Evolutionary conservation across 2,888 invertebrate genomes (phyloP).

Genomic region (Hirtodrosophila trivittata): DNA sequence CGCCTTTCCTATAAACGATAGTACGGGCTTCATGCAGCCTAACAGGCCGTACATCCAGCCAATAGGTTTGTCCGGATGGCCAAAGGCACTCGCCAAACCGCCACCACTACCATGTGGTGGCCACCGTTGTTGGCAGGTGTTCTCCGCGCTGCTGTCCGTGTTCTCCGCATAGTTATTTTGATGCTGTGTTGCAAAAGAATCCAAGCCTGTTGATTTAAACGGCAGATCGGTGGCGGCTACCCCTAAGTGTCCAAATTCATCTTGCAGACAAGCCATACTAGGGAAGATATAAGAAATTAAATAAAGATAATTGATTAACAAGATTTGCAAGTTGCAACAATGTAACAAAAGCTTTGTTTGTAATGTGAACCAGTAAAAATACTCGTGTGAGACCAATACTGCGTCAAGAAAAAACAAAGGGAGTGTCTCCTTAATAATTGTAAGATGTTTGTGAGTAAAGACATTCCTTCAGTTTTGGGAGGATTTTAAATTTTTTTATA

Average conservation of each 20-base stretch:
- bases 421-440: no score
- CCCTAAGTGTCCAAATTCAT: conserved; percentile 86
- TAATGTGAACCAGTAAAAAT: no score
- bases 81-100: conserved; percentile 81
- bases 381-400: no score
- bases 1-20: conserved; percentile 93
- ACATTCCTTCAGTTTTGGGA: no score
- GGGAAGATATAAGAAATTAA: conserved; percentile 50
- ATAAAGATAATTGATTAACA: background rate
- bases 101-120: conserved; percentile 80
- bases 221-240: conserved; percentile 80
- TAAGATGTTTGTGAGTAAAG: no score
- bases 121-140: conserved; percentile 84
- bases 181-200: conserved; percentile 58
- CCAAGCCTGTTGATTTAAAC: conserved; percentile 71
- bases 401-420: no score
- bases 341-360: background rate
- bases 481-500: no score
- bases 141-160: conserved; percentile 83
- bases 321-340: background rate
- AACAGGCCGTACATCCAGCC: conserved; percentile 93
- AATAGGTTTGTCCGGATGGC: conserved; percentile 85
- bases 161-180: conserved; percentile 77
- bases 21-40: conserved; percentile 94
- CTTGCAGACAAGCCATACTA: conserved; percentile 88